A percentile compares a stretch with the other conserved stretches of the same genome.
Conservation (phyloP, 2,797 vertebrate species). For the Sebastes hubbsi region DNA sequence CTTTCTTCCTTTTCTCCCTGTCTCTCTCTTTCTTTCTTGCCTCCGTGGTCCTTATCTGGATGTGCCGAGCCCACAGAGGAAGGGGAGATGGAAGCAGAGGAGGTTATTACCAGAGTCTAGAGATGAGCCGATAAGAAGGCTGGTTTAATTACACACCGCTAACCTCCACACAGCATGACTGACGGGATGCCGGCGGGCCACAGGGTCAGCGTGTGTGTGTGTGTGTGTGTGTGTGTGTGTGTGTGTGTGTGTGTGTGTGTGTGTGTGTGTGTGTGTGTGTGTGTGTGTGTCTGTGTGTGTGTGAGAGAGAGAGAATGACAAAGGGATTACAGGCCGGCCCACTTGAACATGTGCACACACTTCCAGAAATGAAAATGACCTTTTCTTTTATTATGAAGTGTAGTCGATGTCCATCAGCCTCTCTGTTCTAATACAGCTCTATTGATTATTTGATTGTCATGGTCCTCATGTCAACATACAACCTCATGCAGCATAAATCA, state of each 20-base stretch:
- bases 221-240: slow-evolving; percentile 10
- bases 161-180: slow-evolving; percentile 53
- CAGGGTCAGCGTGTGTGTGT: slow-evolving; percentile 39
- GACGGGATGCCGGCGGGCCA: slow-evolving; percentile 44
- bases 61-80: slow-evolving; percentile 62
- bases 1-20: not conserved
- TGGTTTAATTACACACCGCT: slow-evolving; percentile 77
- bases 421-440: slow-evolving; percentile 31
- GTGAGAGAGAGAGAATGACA: slow-evolving; percentile 15
- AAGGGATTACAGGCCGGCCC: slow-evolving; percentile 29
- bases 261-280: slow-evolving; percentile 19
- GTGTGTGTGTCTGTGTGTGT: slow-evolving; percentile 7
- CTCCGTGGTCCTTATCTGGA: slow-evolving; percentile 55
- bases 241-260: no score
- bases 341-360: slow-evolving; percentile 35
- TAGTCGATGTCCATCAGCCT: slow-evolving; percentile 37
- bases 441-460: slow-evolving; percentile 63
- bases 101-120: slow-evolving; percentile 76
- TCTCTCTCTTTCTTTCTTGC: slow-evolving; percentile 18
- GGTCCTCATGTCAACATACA: slow-evolving; percentile 22
- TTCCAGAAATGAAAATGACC: slow-evolving; percentile 65
- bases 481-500: slow-evolving; percentile 29
- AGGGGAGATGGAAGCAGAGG: slow-evolving; percentile 67
- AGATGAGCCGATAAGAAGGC: slow-evolving; percentile 78
- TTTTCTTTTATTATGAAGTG: slow-evolving; percentile 58